These are phyloP conservation scores for Heliconius hortense DNA, from an alignment of 2,888 invertebrate genomes.

Conservation along the genomic window DNA sequence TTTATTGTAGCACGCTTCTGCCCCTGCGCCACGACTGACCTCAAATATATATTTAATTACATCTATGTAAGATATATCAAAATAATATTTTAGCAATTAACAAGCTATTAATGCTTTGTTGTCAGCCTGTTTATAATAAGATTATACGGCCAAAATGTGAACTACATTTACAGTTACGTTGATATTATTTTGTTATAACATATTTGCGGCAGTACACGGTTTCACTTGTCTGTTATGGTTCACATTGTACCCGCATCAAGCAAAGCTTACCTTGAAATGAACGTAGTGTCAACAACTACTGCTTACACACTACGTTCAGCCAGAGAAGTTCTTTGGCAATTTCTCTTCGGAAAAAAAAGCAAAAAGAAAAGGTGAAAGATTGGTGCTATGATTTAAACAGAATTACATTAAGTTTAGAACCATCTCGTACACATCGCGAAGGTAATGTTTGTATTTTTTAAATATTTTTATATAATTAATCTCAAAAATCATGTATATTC, in stretches of 20 bases:
- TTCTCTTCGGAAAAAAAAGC: too few relatives aligned
- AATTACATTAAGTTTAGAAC: neutral
- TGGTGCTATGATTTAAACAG: neutral
- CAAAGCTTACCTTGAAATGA: neutral
- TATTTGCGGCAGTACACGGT: too few relatives aligned
- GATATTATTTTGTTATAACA: neutral
- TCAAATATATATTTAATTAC: neutral
- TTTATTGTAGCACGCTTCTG: neutral
- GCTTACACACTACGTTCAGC: neutral
- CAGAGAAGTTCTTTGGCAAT: too few relatives aligned
- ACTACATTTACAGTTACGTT: neutral
- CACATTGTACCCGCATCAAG: neutral
- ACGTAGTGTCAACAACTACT: neutral
- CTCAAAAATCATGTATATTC: too few relatives aligned
- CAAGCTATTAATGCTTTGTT: neutral
- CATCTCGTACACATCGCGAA: slow-evolving; percentile 1
- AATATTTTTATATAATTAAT: neutral
- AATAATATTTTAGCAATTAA: neutral
- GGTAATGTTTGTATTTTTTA: neutral
- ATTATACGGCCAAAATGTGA: neutral
- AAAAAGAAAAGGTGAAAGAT: too few relatives aligned
- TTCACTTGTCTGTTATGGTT: neutral
- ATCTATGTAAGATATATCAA: neutral
- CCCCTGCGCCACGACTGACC: neutral
- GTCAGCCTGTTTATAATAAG: neutral